Evolutionary conservation across 2,888 invertebrate species (phyloP), one percentile per base, ranked within the genome.

Genomic region (Pseudolycoriella hygida): DNA sequence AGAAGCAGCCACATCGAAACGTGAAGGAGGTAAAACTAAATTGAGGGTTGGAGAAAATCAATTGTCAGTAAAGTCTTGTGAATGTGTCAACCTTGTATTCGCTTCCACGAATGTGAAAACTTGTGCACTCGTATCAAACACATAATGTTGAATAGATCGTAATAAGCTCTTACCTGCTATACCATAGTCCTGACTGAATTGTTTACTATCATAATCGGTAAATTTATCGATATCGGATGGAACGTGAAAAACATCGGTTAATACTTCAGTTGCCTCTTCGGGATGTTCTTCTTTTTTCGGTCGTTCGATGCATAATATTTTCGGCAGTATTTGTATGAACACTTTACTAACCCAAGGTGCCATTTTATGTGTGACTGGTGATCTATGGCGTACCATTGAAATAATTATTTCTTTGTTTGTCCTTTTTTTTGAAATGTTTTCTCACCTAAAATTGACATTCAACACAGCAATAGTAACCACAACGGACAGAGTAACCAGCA

Each of bases 381-480:
- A 89, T 55, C 84, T 75, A 14, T 12, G 34, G 34, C n/a, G 5
- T 14, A 17, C 17, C 4, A 39, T 17, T 15, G 15, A 40, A 19
- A 40, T 2, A 40, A n/a, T 2, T 17, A 17, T 3, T 42, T 12
- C n/a, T 30, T 25, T 3, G 38, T 40, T 17, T 31, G n/a, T n/a
- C n/a, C n/a, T n/a, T n/a, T n/a, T n/a, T n/a, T n/a, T n/a, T n/a
- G n/a, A n/a, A n/a, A n/a, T n/a, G n/a, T 34, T 40, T 38, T 52
- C 53, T 55, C 51, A 66, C 69, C 76, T 71, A 70, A 84, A 89
- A 71, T 92, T 90, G 58, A 92, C 86, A 67, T 90, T 92, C 58
- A 92, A 74, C 64, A 92, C 90, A 57, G 85, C 85, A 66, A 90
- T 90, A 58, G 92, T 92, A 59, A 89, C 87, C 54, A 90, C 86